Conservation (phyloP, 1,140 invertebrate species). For the Heliconius melpomene region DNA sequence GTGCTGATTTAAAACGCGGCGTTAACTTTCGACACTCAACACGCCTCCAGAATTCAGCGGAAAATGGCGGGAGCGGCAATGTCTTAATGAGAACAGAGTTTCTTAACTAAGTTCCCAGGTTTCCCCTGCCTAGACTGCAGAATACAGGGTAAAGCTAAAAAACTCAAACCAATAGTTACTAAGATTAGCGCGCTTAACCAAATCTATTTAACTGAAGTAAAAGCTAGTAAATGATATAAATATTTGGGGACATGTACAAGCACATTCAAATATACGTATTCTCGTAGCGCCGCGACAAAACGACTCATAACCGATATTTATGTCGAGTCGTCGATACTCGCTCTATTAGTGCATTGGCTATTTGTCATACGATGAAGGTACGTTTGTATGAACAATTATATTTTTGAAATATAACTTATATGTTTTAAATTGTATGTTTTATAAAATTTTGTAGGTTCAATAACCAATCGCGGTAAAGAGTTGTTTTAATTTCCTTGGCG, state of each 20-base stretch:
- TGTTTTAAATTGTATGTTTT: neutral
- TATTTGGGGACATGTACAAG: neutral
- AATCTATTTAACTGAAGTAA: too few species aligned
- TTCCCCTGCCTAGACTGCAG: too few species aligned
- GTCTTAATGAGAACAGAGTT: too few species aligned
- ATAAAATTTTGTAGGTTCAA: neutral
- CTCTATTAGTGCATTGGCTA: constrained; percentile 17
- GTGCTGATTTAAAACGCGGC: too few species aligned
- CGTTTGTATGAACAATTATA: neutral
- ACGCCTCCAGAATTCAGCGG: too few species aligned
- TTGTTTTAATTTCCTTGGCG: neutral
- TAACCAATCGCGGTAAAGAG: too few species aligned
- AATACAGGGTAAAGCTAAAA: too few species aligned
- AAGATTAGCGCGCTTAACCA: too few species aligned
- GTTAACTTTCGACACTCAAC: too few species aligned
- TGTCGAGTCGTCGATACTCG: constrained; percentile 34
- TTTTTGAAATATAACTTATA: neutral
- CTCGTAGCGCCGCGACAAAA: constrained; percentile 28
- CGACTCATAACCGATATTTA: constrained; percentile 40
- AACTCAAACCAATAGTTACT: too few species aligned
- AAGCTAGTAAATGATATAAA: neutral
- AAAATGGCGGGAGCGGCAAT: too few species aligned
- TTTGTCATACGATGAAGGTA: neutral
- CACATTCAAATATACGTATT: neutral
- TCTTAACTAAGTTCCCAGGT: too few species aligned